Base-by-base conservation (phyloP, 2,888 invertebrate species). In the Hydrotaea diabolus region DNA sequence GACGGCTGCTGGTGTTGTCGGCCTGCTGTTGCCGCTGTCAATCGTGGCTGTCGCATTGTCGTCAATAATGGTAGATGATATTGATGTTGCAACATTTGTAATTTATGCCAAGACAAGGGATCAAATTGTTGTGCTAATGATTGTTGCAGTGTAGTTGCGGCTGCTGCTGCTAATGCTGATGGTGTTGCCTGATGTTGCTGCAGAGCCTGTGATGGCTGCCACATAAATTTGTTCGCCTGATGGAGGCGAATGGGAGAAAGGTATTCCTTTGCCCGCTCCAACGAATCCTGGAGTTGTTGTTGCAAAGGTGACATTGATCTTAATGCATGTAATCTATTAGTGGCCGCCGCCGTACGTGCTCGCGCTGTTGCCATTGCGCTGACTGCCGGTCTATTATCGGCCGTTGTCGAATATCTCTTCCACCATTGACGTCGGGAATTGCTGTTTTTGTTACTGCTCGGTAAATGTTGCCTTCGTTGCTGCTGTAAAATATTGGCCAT, bases 271-370 rank as follows among this genome's bases (percentile, higher is more conserved):
- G 5, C 5, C 7, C 17, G 71, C 23, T 59, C 69, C 26, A 59
- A 59, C n/a, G 49, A 64, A 13, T 66, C 39, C 31, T 62, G 36
- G 62, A 57, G 80, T 36, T 74, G 78, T 9, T 78, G 78, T 53
- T 75, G 85, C 82, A 80, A 82, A 83, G 87, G 87, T 90, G 90
- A 87, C 90, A 89, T 89, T 90, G 90, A 89, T 89, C 89, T 89
- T 87, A 90, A 88, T 87, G 88, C 86, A 86, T 88, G 91, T 87
- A 90, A 90, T 88, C 90, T 90, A 90, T 90, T 90, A 87, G 89
- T 88, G 26, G 88, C 86, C 39, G 83, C 77, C 62, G 59, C 73
- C 73, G 69, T 82, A 82, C 79, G 85, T 62, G 85, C 78, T 72
- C 78, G 74, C 66, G 53, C 64, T 73, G 46, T 23, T 21, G 46